Base-by-base conservation (phyloP, 2,888 invertebrate species). In the Melanostoma mellinum region DNA sequence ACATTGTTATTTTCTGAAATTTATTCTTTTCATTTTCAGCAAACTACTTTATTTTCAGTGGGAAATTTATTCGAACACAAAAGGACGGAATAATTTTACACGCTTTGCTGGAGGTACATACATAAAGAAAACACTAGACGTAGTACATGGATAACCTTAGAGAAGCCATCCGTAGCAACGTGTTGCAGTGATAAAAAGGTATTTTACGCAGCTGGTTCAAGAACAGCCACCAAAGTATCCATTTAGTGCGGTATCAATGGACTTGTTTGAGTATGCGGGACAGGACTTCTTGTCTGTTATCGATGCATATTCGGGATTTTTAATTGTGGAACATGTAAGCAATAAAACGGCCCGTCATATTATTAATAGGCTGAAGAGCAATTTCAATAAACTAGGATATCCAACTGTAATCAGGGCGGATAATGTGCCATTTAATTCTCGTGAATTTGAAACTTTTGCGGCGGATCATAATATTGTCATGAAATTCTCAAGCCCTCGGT, bases 371-470 rank as follows among this genome's bases (percentile, higher is more conserved):
- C 6, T 80, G 6, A n/a, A 6, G 10, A n/a, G 46, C 3, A 35
- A 60, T 30, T 76, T 87, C 55, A 81, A 61, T 35, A 65, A 50
- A 52, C 85, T 85, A 71, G 87, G 87, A 6, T 87, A 86, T 42
- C 87, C 87, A 10, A 72, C 86, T 74, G 50, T 48, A 10, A 72
- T 88, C 20, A 20, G 20, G 20, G 20, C 52, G 77, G 79, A 85
- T 38, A 76, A 75, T 20, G 32, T 3, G 55, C 79, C 72, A n/a
- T 79, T 78, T 55, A 30, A 42, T 10, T 61, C 53, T 9, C 2
- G 2, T 1, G 10, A 50, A 10, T 84, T 79, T 60, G 33, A 55
- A 20, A 20, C 20, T 20, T 20, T 36, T 42, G 38, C 65, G 2
- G 6, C n/a, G 0, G 36, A 68, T 30, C 4, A 3, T 4, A 80